Base-by-base conservation (phyloP, 2,113 vertebrate genomes). In the Apus apus region DNA sequence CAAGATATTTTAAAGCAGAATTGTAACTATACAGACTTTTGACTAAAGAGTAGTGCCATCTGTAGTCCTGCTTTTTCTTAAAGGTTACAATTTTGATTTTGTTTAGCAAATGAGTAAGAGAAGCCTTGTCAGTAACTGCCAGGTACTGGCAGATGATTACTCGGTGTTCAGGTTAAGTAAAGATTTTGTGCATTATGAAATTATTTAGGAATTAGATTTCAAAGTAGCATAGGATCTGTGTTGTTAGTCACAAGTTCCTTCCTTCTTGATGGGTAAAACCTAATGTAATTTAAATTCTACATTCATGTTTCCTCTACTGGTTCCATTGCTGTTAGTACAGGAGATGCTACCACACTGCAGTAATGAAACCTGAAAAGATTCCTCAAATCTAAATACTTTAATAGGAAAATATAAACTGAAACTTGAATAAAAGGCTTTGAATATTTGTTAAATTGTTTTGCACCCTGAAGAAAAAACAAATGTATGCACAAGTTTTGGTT, bases 1-100 rank as follows among this genome's bases (percentile, higher is more conserved):
- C 89, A 80, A 93, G 94, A 74, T 85, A 87, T 57, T 95, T 86
- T 93, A 57, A 96, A 91, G 74, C 57, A 76, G 94, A 97, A 96
- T 89, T 85, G 75, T 92, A 97, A 94, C 96, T 93, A 96, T 48
- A 80, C 66, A 61, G 74, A 53, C 77, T 89, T 83, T 77, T 91
- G 96, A 94, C 53, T 92, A 92, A 97, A 67, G 71, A 90, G 62
- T 68, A 74, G 58, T 74, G 94, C 85, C 21, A 53, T 92, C 84
- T 77, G 64, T 88, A 89, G 91, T 90, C 51, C 75, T 93, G 48
- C 26, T 66, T 96, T 77, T 93, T 91, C 45, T 85, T 85, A 78
- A 73, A 57, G 62, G 48, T 84, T 94, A 92, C 92, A 12, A 70
- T 77, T 78, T 94, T 93, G 93, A 70, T 95, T 93, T 93, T 91